Base-by-base conservation (phyloP, 2,113 vertebrate species). In the Hiodon tergisus region DNA sequence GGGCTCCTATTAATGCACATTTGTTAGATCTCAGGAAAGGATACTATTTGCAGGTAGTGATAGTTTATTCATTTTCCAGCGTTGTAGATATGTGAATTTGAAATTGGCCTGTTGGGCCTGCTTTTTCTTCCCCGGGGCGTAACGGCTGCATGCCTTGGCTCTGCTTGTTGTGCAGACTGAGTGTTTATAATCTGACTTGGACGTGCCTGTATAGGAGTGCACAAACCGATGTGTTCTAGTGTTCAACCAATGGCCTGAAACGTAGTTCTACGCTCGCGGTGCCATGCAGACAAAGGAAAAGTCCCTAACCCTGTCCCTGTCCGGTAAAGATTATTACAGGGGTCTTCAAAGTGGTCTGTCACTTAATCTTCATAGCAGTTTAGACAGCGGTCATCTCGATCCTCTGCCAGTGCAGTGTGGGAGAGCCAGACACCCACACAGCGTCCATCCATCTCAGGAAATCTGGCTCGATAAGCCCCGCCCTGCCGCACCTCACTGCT, bases 351-450 rank as follows among this genome's bases (percentile, higher is more conserved):
- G 68, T 60, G 13, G 17, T 6, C 59, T 31, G n/a, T 53, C 13
- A 55, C 73, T 75, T 55, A 16, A 69, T 72, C 55, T 59, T 67
- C 10, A 9, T 68, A 67, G 67, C 71, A 53, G 75, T 78, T 31
- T 75, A 66, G 69, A 8, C 62, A 78, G 73, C 61, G 75, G 69
- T 65, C 31, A 62, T 61, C 60, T 59, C 13, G 52, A 66, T 70
- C 13, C 65, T 72, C 61, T 62, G 31, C 68, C 66, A 67, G 62
- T 14, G 52, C 77, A 71, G 46, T 65, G 59, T 31, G 53, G 59
- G 14, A 14, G 66, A 54, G 53, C n/a, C 50, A 48, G 14, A 47
- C 50, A 62, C 67, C 51, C 47, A 50, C 57, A 70, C 52, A 17
- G 13, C 11, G 58, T 13, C 55, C 50, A 62, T 52, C 54, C 14